Evolutionary conservation across 2,113 vertebrate species (phyloP), one percentile per base, ranked within the genome.

Genomic region (Passer montanus): DNA sequence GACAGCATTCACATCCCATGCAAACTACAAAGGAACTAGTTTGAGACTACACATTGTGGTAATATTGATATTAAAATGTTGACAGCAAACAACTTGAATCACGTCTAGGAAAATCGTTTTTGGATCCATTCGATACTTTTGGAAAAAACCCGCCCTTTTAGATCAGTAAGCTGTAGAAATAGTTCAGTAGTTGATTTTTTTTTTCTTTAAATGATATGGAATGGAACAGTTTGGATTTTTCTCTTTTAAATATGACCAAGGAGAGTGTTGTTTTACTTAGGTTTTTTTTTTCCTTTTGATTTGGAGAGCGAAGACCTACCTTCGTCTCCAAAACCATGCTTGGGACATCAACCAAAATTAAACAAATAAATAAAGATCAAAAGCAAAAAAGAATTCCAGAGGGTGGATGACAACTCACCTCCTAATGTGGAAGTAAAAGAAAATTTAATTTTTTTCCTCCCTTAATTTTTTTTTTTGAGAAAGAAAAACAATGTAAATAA

Each of bases 1-100:
- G 97, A 98, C 98, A 98, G 98, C 98, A 98, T 98, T 99, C 98
- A 98, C 98, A 98, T 98, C 98, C 98, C 98, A 99, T 99, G 98
- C 98, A 98, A 98, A 98, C 98, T 98, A 98, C 98, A 98, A 98
- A 98, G 98, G 97, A 98, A 98, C 98, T 98, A 97, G 96, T 97
- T 97, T 98, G 98, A 98, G 97, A 98, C 97, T 98, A 98, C 97
- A 98, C 97, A 98, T 98, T 98, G 97, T 98, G 98, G 97, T 98
- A 98, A 98, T 98, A 98, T 98, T 98, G 98, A 98, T 98, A 98
- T 98, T 98, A 98, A 97, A 98, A 98, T 87, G 85, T 97, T 80
- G 98, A 98, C 97, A 98, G 97, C 97, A 98, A 98, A 95, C 95
- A 97, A 98, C 98, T 98, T 98, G 95, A 96, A 96, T 97, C 84